phyloP scores from a whole-genome alignment of 2,888 invertebrate species.

The Antheraea assamensis region DNA sequence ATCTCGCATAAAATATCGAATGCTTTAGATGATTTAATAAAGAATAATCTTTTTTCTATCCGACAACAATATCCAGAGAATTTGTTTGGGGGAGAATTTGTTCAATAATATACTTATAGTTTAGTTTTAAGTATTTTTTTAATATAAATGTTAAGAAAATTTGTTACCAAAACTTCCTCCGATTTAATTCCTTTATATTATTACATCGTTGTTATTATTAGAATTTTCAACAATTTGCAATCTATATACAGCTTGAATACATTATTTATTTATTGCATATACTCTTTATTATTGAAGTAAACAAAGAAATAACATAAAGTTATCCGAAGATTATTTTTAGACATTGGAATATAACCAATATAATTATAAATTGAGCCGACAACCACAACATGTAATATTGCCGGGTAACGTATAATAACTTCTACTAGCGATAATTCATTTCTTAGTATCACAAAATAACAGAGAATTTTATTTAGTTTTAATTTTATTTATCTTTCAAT shows the following conservation, averaged over 20 bases:
- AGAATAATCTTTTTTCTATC: conserved; percentile 26
- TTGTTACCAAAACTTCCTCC: not conserved
- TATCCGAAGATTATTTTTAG: not conserved
- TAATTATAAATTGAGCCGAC: not conserved
- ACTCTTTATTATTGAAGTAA: too few relatives aligned
- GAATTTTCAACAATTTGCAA: not conserved
- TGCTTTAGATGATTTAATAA: conserved; percentile 47
- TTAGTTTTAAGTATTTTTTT: not conserved
- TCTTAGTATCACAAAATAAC: not conserved
- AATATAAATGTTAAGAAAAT: not conserved
- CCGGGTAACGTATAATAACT: not conserved
- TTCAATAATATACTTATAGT: not conserved
- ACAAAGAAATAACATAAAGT: not conserved
- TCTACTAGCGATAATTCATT: not conserved
- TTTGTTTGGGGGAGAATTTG: not conserved
- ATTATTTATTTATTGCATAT: too few relatives aligned
- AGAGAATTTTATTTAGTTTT: not conserved
- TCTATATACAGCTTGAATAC: too few relatives aligned
- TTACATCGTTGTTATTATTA: not conserved
- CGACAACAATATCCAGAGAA: not conserved
- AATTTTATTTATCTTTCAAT: not conserved
- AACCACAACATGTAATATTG: not conserved
- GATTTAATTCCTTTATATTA: not conserved
- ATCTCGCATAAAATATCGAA: conserved; percentile 49
- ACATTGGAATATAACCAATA: not conserved